Evolutionary conservation across 2,797 vertebrate species (phyloP), one percentile per base, ranked within the genome.

Genomic region (Buceros bicornis): DNA sequence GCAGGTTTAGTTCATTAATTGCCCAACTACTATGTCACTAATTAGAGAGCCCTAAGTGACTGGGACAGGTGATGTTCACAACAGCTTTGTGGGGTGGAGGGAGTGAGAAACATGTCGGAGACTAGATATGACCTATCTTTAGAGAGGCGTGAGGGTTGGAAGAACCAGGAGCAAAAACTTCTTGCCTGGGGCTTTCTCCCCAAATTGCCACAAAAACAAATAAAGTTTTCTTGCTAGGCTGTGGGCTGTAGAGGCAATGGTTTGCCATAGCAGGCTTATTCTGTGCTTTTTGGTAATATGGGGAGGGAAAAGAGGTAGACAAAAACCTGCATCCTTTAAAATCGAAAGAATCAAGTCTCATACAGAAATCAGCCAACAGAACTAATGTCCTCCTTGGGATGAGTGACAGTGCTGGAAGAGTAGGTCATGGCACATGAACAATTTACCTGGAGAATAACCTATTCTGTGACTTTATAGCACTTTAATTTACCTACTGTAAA

Each of bases 1-100:
- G 73, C 82, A 92, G 76, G 72, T 93, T 93, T 86, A 37, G 79
- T 94, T 93, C 82, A 72, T 93, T 97, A 90, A 70, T 93, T 91
- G 84, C 74, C 58, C 67, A 82, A 73, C 56, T 64, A 42, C 72
- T 85, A 64, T 91, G 83, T 87, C 50, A 67, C 78, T 94, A 82
- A 95, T 94, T 94, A 87, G 42, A 89, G 48, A 84, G 42, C 16
- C 56, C 64, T 82, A 82, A 95, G 48, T 50, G 64, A 47, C 58
- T 66, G 58, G 47, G 66, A 82, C 50, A 58, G 69, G 77, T 88
- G 88, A 84, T 33, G 43, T 82, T 93, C 80, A 79, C 54, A 86
- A 87, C 80, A 79, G 71, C 86, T 87, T 96, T 77, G 48, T 90
- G 89, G 28, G 14, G 26, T 57, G 21, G 22, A 66, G 26, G 58